These are phyloP conservation scores for Morpho helenor DNA, from an alignment of 2,888 invertebrate genomes.

Conservation along the genomic window DNA sequence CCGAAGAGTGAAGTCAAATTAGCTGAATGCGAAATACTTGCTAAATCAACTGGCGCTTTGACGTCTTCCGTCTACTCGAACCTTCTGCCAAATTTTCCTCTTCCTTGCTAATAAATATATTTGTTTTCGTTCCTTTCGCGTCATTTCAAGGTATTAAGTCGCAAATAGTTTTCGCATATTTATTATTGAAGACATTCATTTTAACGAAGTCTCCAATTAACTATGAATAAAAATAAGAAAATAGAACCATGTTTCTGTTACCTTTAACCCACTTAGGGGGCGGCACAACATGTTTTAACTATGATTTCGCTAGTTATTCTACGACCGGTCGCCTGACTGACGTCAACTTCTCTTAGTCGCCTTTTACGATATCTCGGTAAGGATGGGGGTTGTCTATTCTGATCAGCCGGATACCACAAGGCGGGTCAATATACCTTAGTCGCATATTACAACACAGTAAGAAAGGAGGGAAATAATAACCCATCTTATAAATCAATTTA, in stretches of 20 bases:
- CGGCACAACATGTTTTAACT: neutral
- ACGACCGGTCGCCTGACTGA: no score
- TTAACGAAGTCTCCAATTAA: no score
- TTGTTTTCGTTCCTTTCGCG: slow-evolving; percentile 16
- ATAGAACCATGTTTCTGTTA: no score
- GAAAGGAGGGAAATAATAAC: neutral
- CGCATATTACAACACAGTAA: neutral
- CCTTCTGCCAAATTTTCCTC: slow-evolving; percentile 29
- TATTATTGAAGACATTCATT: no score
- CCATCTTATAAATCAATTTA: neutral
- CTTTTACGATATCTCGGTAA: neutral
- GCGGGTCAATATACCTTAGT: no score
- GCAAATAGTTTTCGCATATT: neutral
- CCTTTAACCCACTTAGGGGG: no score
- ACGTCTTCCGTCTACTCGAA: slow-evolving; percentile 28
- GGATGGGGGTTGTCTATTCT: no score
- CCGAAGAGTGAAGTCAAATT: slow-evolving; percentile 42
- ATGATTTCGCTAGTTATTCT: neutral
- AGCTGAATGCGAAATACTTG: slow-evolving; percentile 50
- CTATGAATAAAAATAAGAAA: no score
- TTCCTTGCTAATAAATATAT: slow-evolving; percentile 22
- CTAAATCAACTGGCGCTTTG: slow-evolving; percentile 49
- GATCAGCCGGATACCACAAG: no score
- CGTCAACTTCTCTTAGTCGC: no score
- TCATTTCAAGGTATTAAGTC: neutral